Evolutionary conservation across 1,140 invertebrate species (phyloP).

Genomic region (Eriocheir sinensis): DNA sequence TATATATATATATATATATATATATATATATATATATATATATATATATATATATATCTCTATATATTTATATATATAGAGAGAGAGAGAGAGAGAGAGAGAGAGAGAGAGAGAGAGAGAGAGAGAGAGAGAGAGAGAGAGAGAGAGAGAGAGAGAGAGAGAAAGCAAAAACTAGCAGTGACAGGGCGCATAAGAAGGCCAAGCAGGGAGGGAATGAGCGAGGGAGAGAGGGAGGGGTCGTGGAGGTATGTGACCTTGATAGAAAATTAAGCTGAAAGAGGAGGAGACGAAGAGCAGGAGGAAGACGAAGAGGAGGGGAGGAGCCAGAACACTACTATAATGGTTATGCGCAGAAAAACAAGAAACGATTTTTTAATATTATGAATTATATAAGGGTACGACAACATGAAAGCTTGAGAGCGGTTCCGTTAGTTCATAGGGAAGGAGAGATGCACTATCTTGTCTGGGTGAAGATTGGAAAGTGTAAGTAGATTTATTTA

Average conservation of each 20-base stretch:
- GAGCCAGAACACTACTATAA: background rate
- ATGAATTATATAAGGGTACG: no score
- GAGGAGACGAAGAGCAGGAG: background rate
- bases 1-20: constrained; percentile 43
- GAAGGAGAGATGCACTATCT: no score
- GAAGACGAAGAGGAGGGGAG: background rate
- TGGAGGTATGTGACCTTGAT: background rate
- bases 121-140: constrained; percentile 28
- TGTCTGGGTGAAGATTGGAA: no score
- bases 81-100: constrained; percentile 29
- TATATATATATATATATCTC: constrained; percentile 36
- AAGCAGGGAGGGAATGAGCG: background rate
- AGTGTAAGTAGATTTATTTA: no score
- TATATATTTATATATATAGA: constrained; percentile 13
- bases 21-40: constrained; percentile 45
- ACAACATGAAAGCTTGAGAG: no score
- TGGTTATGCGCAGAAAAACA: background rate
- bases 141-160: background rate
- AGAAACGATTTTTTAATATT: background rate
- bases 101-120: constrained; percentile 14
- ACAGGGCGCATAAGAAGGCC: background rate
- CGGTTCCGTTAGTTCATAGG: no score
- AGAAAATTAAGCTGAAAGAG: background rate
- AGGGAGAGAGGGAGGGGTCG: background rate
- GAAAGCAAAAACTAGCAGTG: background rate